These are phyloP conservation scores for Halcyon badia DNA, from an alignment of 2,797 vertebrate genomes.

Conservation along the genomic window DNA sequence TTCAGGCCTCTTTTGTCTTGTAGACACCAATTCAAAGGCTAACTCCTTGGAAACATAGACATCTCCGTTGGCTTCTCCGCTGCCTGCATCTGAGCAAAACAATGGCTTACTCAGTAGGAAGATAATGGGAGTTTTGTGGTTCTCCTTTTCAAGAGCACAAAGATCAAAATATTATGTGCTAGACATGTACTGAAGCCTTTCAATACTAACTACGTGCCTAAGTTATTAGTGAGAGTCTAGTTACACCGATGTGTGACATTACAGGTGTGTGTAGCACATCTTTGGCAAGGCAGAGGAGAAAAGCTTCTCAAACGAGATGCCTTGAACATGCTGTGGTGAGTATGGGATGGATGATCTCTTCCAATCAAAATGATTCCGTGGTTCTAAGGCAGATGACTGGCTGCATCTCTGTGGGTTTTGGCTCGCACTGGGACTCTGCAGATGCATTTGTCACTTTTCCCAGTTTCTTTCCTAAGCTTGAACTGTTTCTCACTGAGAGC, in stretches of 20 bases:
- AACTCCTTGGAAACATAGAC: neutral
- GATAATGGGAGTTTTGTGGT: neutral
- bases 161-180: neutral
- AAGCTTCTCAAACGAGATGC: neutral
- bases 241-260: neutral
- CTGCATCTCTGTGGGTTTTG: neutral
- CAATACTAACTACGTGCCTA: neutral
- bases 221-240: neutral
- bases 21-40: neutral
- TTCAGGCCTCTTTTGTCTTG: neutral
- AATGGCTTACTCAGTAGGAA: neutral
- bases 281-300: neutral
- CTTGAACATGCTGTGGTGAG: neutral
- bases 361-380: neutral
- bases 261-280: neutral
- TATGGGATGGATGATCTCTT: neutral
- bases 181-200: neutral
- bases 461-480: neutral
- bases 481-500: neutral
- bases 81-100: neutral
- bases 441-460: neutral
- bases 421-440: neutral
- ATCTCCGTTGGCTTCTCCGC: rapidly evolving
- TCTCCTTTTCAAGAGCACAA: neutral
- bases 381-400: neutral